phyloP scores from a whole-genome alignment of 2,888 invertebrate species.

The Xestia xanthographa region DNA sequence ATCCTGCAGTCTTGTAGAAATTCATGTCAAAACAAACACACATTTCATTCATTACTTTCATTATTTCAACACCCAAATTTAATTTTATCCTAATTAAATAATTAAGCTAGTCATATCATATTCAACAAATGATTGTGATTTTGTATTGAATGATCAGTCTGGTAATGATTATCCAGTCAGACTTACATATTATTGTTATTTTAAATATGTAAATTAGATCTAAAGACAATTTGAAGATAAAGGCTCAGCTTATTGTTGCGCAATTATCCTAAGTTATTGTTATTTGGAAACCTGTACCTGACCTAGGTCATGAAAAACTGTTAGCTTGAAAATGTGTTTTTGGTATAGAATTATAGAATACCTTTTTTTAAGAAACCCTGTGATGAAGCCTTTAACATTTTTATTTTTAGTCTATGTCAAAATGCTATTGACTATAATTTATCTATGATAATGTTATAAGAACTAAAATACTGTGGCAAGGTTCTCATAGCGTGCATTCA shows the following conservation, averaged over 20 bases:
- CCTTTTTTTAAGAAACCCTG: slow-evolving; percentile 12
- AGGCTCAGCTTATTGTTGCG: slow-evolving; percentile 39
- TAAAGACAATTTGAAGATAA: slow-evolving; percentile 39
- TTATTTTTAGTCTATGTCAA: slow-evolving; percentile 46
- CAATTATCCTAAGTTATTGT: slow-evolving; percentile 25
- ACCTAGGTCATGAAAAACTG: slow-evolving; percentile 7
- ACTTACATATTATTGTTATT: slow-evolving; percentile 18
- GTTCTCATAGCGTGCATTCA: slow-evolving; percentile 65
- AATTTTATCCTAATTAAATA: slow-evolving; percentile 67
- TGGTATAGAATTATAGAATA: slow-evolving; percentile 44
- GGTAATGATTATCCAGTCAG: slow-evolving; percentile 22
- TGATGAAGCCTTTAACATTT: slow-evolving; percentile 24
- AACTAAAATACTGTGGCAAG: slow-evolving; percentile 73
- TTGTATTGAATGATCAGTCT: slow-evolving; percentile 53
- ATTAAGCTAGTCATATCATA: slow-evolving; percentile 63
- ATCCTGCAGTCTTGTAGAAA: slow-evolving; percentile 75
- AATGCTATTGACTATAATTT: slow-evolving; percentile 55
- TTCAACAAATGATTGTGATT: slow-evolving; percentile 54
- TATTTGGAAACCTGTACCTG: slow-evolving; percentile 31
- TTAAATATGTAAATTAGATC: slow-evolving; percentile 6
- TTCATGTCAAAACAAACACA: slow-evolving; percentile 62
- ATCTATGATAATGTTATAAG: slow-evolving; percentile 54
- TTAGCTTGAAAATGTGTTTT: slow-evolving; percentile 41
- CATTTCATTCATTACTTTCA: slow-evolving; percentile 53
- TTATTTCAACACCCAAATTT: slow-evolving; percentile 53